Percentiles rank a stretch among this genome's conserved stretches.
phyloP scores from a whole-genome alignment of 2,888 invertebrate genomes.

The Antitype chi region DNA sequence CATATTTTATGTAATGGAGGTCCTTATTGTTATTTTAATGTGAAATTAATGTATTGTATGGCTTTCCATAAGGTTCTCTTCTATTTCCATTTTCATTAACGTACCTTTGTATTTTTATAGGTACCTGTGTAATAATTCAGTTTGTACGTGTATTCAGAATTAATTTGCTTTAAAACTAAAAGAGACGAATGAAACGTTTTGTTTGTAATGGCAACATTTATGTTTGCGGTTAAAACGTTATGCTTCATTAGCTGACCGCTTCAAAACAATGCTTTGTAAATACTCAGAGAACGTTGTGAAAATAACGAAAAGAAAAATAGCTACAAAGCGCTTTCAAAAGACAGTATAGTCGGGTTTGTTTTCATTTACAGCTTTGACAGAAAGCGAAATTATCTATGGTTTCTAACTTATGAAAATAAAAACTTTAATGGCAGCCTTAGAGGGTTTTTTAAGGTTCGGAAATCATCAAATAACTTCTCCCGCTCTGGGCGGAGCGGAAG shows the following conservation, averaged over 20 bases:
- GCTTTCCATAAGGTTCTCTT: not conserved
- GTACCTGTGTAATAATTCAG: not conserved
- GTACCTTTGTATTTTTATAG: not conserved
- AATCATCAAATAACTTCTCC: too few relatives aligned
- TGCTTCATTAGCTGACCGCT: slow-evolving; percentile 34
- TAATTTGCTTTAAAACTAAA: slow-evolving; percentile 8
- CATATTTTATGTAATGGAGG: slow-evolving; percentile 12
- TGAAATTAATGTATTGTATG: slow-evolving; percentile 10
- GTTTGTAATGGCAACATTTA: slow-evolving; percentile 3
- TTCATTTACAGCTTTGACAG: not conserved
- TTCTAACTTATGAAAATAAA: not conserved
- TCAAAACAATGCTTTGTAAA: slow-evolving; percentile 34
- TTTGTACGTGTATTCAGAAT: not conserved
- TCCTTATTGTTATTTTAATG: not conserved
- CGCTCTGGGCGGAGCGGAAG: too few relatives aligned
- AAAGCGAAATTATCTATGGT: not conserved
- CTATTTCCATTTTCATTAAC: not conserved
- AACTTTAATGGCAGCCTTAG: not conserved
- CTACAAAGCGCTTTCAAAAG: slow-evolving; percentile 13
- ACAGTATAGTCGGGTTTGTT: not conserved
- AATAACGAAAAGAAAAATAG: slow-evolving; percentile 15
- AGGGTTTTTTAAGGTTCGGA: too few relatives aligned
- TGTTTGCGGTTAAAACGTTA: slow-evolving; percentile 28
- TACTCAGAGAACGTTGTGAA: not conserved
- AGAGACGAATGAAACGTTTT: slow-evolving; percentile 6